These are phyloP conservation scores for Cyanoliseus patagonus DNA, from an alignment of 2,113 vertebrate species.

Conservation along the genomic window DNA sequence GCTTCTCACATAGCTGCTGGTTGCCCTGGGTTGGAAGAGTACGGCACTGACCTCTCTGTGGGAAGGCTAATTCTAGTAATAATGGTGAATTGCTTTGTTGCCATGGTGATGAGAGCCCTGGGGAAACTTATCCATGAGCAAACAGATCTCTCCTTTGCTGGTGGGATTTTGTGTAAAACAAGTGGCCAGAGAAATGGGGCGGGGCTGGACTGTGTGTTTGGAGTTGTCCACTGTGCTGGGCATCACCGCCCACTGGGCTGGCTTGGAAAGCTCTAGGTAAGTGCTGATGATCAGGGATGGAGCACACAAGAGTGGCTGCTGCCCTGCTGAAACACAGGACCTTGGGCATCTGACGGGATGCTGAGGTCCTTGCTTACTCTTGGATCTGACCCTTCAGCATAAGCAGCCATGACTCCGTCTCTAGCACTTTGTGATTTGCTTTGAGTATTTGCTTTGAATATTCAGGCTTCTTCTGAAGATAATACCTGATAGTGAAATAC, in stretches of 20 bases:
- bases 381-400: background rate
- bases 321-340: background rate
- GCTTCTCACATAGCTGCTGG: background rate
- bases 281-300: background rate
- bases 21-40: background rate
- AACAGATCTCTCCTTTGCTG: background rate
- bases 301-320: background rate
- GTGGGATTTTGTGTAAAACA: background rate
- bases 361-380: background rate
- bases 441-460: background rate
- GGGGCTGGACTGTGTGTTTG: rapidly evolving
- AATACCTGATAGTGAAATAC: background rate
- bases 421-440: background rate
- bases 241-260: background rate
- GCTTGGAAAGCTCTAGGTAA: background rate
- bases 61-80: background rate
- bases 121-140: background rate
- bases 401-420: background rate
- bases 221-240: background rate
- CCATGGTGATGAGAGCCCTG: background rate
- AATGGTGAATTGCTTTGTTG: background rate
- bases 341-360: background rate
- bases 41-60: background rate
- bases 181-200: background rate
- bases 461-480: background rate